Percentiles rank a stretch among this genome's conserved stretches.
Conservation (phyloP, 2,797 vertebrate genomes). For the Helicolenus hilgendorfi region DNA sequence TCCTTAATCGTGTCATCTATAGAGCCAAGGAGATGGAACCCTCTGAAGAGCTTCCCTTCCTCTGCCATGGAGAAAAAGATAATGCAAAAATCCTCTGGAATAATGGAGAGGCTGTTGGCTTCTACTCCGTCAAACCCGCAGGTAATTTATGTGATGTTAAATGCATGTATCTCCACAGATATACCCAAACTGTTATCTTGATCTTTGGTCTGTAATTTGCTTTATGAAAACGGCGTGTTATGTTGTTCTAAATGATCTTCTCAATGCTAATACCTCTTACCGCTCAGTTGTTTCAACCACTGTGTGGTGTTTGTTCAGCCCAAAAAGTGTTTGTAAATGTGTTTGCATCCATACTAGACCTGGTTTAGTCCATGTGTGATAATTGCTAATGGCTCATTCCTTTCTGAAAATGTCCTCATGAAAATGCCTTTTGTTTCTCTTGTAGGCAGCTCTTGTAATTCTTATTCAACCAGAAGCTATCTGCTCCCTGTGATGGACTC, state of each 20-base stretch:
- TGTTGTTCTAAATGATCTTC: neutral
- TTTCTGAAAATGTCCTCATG: neutral
- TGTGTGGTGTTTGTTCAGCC: neutral
- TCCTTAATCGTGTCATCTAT: conserved; percentile 95
- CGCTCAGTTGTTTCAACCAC: neutral
- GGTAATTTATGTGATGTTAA: conserved; percentile 82
- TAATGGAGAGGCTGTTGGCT: conserved; percentile 94
- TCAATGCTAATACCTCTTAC: neutral
- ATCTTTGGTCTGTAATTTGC: neutral
- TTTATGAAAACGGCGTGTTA: neutral
- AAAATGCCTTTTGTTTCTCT: conserved; percentile 5
- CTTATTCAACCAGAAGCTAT: conserved; percentile 81
- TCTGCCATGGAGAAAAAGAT: conserved; percentile 92
- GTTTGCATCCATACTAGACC: neutral
- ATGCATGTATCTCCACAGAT: neutral
- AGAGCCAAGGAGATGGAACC: conserved; percentile 91
- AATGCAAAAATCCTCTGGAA: conserved; percentile 94
- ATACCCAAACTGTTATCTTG: too few relatives aligned
- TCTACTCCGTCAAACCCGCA: conserved; percentile 94
- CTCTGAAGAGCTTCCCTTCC: conserved; percentile 90
- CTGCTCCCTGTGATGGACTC: conserved; percentile 94
- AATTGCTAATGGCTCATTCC: neutral
- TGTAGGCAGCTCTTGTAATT: conserved; percentile 87
- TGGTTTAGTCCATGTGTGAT: neutral
- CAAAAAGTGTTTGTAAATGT: neutral